These are phyloP conservation scores for Meandrusa payeni DNA, from an alignment of 2,888 invertebrate genomes.

Conservation along the genomic window DNA sequence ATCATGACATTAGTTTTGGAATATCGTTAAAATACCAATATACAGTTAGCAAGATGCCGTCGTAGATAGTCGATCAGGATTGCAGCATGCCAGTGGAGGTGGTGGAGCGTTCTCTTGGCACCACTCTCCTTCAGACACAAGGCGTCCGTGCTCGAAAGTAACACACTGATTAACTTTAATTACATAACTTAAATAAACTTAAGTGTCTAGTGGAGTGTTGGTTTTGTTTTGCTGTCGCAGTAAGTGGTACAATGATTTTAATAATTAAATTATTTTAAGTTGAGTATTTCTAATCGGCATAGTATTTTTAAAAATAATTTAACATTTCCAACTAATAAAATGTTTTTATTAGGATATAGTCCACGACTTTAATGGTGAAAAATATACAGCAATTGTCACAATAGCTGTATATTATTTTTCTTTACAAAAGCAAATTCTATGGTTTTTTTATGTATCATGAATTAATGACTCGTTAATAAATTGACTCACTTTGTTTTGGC, in stretches of 20 bases:
- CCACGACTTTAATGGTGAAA: too few species aligned
- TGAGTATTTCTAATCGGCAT: too few species aligned
- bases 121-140: conserved; percentile 22
- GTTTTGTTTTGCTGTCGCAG: conserved; percentile 8
- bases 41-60: not conserved
- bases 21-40: not conserved
- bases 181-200: conserved; percentile 11
- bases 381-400: too few species aligned
- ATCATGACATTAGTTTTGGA: not conserved
- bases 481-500: too few species aligned
- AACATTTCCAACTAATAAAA: too few species aligned
- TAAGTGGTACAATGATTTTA: conserved; percentile 8
- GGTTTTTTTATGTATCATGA: too few species aligned
- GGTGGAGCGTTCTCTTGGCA: conserved; percentile 20
- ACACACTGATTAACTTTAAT: conserved; percentile 19
- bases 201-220: conserved; percentile 18
- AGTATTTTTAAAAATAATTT: too few species aligned
- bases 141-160: conserved; percentile 16
- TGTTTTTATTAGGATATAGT: too few species aligned
- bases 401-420: too few species aligned
- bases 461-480: too few species aligned
- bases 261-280: not conserved
- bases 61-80: conserved; percentile 18
- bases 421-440: too few species aligned
- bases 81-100: conserved; percentile 19